A percentile compares a stretch with the other conserved stretches of the same genome.
phyloP scores from a whole-genome alignment of 35 echinoderm and acorn worm genomes.

The Ophiothrix spiculata region DNA sequence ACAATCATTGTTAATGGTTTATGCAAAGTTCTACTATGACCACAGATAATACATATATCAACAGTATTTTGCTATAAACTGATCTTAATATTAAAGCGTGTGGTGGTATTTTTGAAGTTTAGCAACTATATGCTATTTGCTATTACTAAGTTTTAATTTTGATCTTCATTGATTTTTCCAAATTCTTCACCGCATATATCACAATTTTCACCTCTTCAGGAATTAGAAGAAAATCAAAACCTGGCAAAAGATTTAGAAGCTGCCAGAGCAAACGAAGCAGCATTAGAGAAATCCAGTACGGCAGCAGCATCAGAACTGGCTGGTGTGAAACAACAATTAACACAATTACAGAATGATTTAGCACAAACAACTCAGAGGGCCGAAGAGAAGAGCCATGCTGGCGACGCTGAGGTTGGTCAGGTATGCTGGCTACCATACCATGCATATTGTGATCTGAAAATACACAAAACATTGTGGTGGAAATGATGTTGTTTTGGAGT shows the following conservation, averaged over 20 bases:
- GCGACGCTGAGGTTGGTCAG: constrained; percentile 49
- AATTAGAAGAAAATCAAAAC: constrained; percentile 47
- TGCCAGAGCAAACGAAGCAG: constrained; percentile 48
- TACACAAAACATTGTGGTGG: neutral
- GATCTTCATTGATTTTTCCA: no score
- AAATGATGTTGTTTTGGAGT: neutral
- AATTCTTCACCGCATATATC: no score
- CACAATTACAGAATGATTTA: constrained; percentile 57
- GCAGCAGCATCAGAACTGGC: constrained; percentile 50
- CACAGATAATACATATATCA: no score
- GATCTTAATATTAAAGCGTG: no score
- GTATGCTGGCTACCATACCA: neutral
- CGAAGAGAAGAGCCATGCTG: constrained; percentile 34
- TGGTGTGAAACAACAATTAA: constrained; percentile 70
- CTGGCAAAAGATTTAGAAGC: constrained; percentile 43
- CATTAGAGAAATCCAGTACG: constrained; percentile 40
- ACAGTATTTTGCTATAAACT: no score
- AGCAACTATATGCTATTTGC: no score
- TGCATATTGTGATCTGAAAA: no score
- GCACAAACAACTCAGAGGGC: constrained; percentile 71
- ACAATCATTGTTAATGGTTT: no score
- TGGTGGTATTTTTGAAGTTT: no score
- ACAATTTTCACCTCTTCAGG: constrained; percentile 21
- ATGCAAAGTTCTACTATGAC: no score
- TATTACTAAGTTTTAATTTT: no score